Percentiles rank a stretch among this genome's conserved stretches.
Evolutionary conservation across 1,140 invertebrate species (phyloP).

Genomic region (Trichonephila clavipes): DNA sequence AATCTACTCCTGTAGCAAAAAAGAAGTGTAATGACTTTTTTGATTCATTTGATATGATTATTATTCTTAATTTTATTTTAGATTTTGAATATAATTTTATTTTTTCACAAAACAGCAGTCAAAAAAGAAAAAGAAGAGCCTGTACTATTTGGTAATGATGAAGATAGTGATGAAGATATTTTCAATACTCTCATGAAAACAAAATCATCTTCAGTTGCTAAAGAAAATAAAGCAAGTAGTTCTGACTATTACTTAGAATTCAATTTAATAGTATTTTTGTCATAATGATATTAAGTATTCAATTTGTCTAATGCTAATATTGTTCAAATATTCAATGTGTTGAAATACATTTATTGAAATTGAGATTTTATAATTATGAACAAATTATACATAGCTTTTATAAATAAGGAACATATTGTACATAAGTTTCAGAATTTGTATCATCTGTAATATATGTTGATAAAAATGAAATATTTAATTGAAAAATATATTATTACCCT

Average conservation of each 20-base stretch:
- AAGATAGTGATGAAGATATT: constrained; percentile 72
- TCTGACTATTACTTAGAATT: not conserved
- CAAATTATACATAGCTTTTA: too few relatives aligned
- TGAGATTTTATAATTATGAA: too few relatives aligned
- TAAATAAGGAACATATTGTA: too few relatives aligned
- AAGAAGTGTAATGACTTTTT: constrained; percentile 7
- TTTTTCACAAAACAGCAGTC: not conserved
- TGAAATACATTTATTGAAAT: too few relatives aligned
- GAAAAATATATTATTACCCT: too few relatives aligned
- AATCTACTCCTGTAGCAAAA: not conserved
- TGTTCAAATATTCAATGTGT: too few relatives aligned
- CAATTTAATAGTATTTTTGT: not conserved
- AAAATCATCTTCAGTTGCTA: constrained; percentile 23
- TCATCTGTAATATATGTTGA: too few relatives aligned
- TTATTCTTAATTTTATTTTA: not conserved
- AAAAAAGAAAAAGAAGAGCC: constrained; percentile 35
- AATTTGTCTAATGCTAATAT: too few relatives aligned
- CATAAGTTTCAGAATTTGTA: too few relatives aligned
- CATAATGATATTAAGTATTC: not conserved
- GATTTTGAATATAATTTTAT: not conserved
- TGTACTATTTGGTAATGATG: constrained; percentile 61
- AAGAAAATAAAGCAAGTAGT: constrained; percentile 49
- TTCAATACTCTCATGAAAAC: constrained; percentile 56
- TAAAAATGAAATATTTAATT: too few relatives aligned
- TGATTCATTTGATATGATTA: not conserved